phyloP scores from a whole-genome alignment of 2,888 invertebrate species.

The Caenorhabditis doughertyi region DNA sequence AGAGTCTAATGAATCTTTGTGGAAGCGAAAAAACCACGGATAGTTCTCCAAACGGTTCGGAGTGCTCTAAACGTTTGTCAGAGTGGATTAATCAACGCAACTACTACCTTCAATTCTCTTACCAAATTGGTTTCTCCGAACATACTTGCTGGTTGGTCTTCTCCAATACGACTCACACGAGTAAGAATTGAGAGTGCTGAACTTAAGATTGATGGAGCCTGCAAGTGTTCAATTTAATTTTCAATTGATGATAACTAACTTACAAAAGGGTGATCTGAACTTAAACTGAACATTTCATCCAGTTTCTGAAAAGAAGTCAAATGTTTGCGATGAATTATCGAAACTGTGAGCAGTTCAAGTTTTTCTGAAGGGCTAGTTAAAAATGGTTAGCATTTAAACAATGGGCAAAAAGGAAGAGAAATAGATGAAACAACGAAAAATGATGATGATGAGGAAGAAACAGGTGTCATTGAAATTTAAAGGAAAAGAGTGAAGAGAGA shows the following conservation, averaged over 20 bases:
- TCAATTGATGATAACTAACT: too few species aligned
- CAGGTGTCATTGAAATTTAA: constrained; percentile 14
- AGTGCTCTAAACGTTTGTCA: background rate
- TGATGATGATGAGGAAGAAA: background rate
- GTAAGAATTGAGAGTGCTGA: background rate
- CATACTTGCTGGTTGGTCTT: background rate
- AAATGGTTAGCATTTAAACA: too few species aligned
- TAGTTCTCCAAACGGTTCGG: background rate
- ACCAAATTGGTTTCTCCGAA: background rate
- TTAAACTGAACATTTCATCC: too few species aligned
- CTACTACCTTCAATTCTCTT: background rate
- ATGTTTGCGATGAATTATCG: too few species aligned
- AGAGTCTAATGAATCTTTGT: background rate
- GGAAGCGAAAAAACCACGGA: background rate
- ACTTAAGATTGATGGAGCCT: too few species aligned
- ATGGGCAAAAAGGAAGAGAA: background rate
- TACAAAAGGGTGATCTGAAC: too few species aligned
- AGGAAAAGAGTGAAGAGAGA: background rate
- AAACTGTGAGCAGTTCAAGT: too few species aligned
- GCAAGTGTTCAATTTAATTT: too few species aligned
- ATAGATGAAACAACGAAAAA: background rate
- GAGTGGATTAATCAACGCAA: background rate
- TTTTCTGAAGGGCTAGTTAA: too few species aligned
- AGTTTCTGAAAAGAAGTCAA: too few species aligned
- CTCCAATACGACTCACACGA: background rate